Base-by-base conservation (phyloP, 1,140 invertebrate species). In the Cydia amplana region DNA sequence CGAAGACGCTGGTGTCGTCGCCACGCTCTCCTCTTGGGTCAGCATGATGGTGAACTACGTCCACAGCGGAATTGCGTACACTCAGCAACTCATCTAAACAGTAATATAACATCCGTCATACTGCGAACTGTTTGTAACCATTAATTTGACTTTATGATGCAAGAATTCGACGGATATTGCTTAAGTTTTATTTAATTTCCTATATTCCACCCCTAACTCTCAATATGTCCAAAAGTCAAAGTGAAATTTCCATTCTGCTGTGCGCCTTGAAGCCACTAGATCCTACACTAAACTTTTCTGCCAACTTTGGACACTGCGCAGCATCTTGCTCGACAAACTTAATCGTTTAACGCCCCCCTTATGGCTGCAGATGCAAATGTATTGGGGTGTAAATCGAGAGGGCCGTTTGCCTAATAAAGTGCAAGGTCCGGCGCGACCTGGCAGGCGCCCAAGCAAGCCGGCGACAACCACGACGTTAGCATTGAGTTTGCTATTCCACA, bases 41-140 rank as follows among this genome's bases (percentile, higher is more conserved):
- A 87, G 65, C 79, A 76, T 90, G 77, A 80, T 87, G 16, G n/a
- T 91, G 10, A 89, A 87, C 77, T 91, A 89, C 79, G 83, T 90
- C 74, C 86, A 67, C 75, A 79, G 78, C 9, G 85, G 78, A 6
- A 75, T 77, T n/a, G 78, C 83, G 74, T 83, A 81, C 25, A 76
- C 85, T 16, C 82, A 87, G 2, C 85, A 88, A 74, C 85, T 89
- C 36, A 74, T 88, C 10, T 86, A 85, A 85, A 70, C 55, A 43
- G 36, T n/a, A 28, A 55, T 43, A 7, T 20, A 67, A 60, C 12
- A 20, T 60, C 55, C 20, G 20, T 60, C 55, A 10, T 18, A 55
- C 16, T 55, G 2, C 3, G 55, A 23, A 23, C 5, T 23, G 0
- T 60, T 23, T 23, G 18, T 60, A 3, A 60, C 7, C 16, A 55